A percentile compares a stretch with the other conserved stretches of the same genome.
Conservation (phyloP, 2,888 invertebrate species). For the Hofmannophila pseudospretella region DNA sequence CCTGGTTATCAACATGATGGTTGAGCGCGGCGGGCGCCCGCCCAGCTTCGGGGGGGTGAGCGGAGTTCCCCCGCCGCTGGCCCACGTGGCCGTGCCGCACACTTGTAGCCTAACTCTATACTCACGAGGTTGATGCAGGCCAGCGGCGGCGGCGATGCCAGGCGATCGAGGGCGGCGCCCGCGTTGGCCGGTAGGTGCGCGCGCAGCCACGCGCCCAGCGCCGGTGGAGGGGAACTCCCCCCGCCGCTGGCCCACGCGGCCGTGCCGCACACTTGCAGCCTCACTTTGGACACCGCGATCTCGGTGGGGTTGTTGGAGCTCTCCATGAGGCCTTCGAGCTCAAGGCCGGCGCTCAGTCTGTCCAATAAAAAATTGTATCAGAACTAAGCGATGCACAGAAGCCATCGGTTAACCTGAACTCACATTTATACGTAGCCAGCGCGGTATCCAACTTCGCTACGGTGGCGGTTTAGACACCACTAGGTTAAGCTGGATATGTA, state of each 20-base stretch:
- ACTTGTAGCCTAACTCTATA: conserved; percentile 46
- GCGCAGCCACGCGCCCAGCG: conserved; percentile 58
- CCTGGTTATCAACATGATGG: no score
- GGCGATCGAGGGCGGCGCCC: conserved; percentile 47
- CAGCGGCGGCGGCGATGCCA: conserved; percentile 47
- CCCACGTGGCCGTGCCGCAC: conserved; percentile 38
- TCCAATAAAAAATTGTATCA: no score
- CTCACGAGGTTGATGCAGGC: conserved; percentile 46
- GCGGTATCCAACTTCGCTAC: no score
- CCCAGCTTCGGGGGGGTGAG: conserved; percentile 56
- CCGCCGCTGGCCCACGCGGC: conserved; percentile 29
- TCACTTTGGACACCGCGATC: conserved; percentile 40
- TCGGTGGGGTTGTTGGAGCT: conserved; percentile 36
- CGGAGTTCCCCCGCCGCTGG: conserved; percentile 31
- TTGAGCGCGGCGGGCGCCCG: conserved; percentile 52
- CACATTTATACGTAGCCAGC: no score
- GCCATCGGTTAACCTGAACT: no score
- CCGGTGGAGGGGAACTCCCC: conserved; percentile 38
- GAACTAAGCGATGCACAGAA: neutral
- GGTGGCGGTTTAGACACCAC: no score
- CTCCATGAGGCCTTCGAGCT: conserved; percentile 48
- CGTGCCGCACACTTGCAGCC: conserved; percentile 53
- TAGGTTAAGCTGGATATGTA: no score
- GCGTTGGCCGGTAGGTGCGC: conserved; percentile 51
- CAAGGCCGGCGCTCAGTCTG: conserved; percentile 56